phyloP scores from a whole-genome alignment of 1,140 invertebrate genomes.

The Euborellia annulipes region DNA sequence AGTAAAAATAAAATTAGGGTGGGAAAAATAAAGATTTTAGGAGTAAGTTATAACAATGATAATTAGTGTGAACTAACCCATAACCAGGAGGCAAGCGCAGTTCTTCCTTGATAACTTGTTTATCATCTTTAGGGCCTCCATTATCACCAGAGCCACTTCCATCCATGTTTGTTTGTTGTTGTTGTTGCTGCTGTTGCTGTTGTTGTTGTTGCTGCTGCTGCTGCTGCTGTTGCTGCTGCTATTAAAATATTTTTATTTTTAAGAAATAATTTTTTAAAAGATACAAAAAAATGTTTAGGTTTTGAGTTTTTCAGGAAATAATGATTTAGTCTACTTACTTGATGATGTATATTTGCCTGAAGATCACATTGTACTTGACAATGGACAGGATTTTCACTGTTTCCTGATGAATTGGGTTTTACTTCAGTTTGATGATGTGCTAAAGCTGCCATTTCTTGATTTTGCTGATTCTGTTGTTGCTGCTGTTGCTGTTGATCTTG shows the following conservation, averaged over 20 bases:
- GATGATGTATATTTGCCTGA: neutral
- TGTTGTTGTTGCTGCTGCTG: slow-evolving; percentile 25
- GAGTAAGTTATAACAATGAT: too few species aligned
- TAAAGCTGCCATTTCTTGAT: slow-evolving; percentile 14
- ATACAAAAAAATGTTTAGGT: too few species aligned
- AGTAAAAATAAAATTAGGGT: too few species aligned
- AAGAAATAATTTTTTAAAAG: too few species aligned
- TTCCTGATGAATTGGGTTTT: neutral
- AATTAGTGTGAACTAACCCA: too few species aligned
- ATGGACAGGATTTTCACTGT: neutral
- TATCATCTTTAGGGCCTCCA: neutral
- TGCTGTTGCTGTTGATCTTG: slow-evolving; percentile 14
- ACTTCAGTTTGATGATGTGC: too few species aligned
- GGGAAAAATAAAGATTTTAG: too few species aligned
- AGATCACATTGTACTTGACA: slow-evolving; percentile 5
- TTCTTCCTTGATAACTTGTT: neutral
- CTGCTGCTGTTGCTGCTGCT: slow-evolving; percentile 25
- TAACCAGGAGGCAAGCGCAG: neutral
- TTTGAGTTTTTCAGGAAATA: too few species aligned
- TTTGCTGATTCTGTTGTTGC: slow-evolving; percentile 18
- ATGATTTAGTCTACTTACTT: too few species aligned
- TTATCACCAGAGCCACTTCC: too few species aligned
- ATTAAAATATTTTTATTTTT: too few species aligned
- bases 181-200: slow-evolving; percentile 18
- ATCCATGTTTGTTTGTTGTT: slow-evolving; percentile 11